phyloP scores from a whole-genome alignment of 2,113 vertebrate genomes.

The Sphaerodactylus townsendi region DNA sequence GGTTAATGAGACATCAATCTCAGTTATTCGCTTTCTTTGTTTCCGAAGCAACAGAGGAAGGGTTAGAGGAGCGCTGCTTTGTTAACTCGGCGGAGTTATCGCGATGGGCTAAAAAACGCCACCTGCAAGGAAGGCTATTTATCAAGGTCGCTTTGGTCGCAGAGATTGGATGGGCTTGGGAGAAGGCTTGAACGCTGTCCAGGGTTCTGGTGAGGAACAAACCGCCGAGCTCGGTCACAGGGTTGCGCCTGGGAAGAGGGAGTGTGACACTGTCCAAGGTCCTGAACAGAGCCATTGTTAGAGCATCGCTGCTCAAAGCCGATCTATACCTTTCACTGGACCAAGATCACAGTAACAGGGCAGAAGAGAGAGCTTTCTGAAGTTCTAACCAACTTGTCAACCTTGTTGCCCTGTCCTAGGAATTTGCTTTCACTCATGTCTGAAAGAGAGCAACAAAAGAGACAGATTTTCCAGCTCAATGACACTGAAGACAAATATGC shows the following conservation, averaged over 20 bases:
- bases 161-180: fast-evolving
- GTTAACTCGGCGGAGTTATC: neutral
- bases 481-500: neutral
- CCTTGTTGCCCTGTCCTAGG: neutral
- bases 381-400: neutral
- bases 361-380: neutral
- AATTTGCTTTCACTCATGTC: neutral
- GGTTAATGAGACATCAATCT: neutral
- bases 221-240: fast-evolving
- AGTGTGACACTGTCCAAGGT: neutral
- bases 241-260: fast-evolving
- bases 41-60: neutral
- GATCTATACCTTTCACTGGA: neutral
- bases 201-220: neutral
- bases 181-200: neutral
- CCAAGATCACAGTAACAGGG: neutral
- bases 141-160: neutral
- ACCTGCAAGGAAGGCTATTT: fast-evolving
- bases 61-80: neutral
- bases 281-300: neutral
- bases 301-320: neutral
- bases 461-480: neutral
- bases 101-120: neutral
- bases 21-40: constrained; percentile 8
- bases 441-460: neutral